These are phyloP conservation scores for Calidris pygmaea DNA, from an alignment of 2,113 vertebrate species.

Conservation along the genomic window DNA sequence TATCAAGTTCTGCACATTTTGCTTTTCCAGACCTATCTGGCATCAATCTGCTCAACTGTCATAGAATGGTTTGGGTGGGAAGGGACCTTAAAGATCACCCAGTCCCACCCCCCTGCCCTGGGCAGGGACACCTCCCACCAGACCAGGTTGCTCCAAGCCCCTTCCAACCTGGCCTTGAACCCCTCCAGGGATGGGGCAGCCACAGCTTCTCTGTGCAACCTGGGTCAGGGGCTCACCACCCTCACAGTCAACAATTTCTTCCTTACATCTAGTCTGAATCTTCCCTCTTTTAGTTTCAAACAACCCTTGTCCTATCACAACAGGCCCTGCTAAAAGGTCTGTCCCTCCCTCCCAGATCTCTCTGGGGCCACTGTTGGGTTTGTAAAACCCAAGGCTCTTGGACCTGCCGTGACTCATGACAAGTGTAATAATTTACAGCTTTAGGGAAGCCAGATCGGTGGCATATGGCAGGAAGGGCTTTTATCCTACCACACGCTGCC, in stretches of 20 bases:
- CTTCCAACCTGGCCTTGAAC: fast-evolving
- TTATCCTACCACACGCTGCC: neutral
- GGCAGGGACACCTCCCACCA: neutral
- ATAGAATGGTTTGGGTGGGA: neutral
- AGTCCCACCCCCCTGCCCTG: fast-evolving
- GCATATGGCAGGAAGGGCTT: neutral
- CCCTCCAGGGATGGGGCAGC: neutral
- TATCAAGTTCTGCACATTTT: too few relatives aligned
- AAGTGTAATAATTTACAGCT: neutral
- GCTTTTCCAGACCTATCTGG: neutral
- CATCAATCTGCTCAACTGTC: neutral
- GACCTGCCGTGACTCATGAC: fast-evolving
- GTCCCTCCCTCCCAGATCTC: neutral
- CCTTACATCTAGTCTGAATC: neutral
- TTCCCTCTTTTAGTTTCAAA: neutral
- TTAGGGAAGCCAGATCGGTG: fast-evolving
- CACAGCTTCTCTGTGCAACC: neutral
- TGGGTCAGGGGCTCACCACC: neutral
- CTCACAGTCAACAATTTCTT: neutral
- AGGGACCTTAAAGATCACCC: fast-evolving
- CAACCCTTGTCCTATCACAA: neutral
- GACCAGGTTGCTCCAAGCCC: neutral
- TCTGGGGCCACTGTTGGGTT: neutral
- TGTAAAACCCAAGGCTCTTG: neutral
- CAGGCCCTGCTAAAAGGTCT: neutral